Base-by-base conservation (phyloP, 2,113 vertebrate species). In the Lipophrys pholis region DNA sequence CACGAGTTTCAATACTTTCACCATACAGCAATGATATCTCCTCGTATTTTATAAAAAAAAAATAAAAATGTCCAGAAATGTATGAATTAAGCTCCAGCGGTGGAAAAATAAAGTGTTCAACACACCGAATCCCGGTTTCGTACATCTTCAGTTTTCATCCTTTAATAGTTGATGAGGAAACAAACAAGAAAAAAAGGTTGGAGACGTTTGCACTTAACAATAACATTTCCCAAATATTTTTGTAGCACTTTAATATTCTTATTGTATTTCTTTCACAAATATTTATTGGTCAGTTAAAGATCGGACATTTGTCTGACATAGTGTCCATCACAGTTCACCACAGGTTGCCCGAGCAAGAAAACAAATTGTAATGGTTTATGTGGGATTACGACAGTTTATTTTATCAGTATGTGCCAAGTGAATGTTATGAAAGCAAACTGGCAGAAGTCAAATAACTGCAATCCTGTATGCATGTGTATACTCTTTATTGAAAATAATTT, bases 371-470 rank as follows among this genome's bases (percentile, higher is more conserved):
- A 39, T n/a, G n/a, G 15, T 43, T 3, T 11, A 6, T 60, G 5
- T 55, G 21, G 15, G 38, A 43, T 15, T 43, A 15, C 42, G 12
- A 51, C 8, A 15, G 53, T 17, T 17, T 17, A 6, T 15, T 38
- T 38, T 64, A 11, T 30, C 21, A 30, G 21, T 1, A 41, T 54
- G 11, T 52, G 16, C 17, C 15, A 51, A 14, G 38, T 1, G 11
- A 7, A 56, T 73, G 41, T 65, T 35, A 50, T 65, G 2, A 64
- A 64, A 17, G 7, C 11, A 51, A 9, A n/a, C 8, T 4, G 38
- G 11, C 0, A 21, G 30, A 2, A 17, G n/a, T 41, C 14, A 42
- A 21, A 17, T 48, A 11, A n/a, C 11, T 49, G 6, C 2, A 30
- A 8, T 55, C 36, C 67, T 38, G 2, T 30, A 35, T 39, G 21